These are phyloP conservation scores for Jordanella pulchra DNA, from an alignment of 2,797 vertebrate genomes.

Conservation along the genomic window DNA sequence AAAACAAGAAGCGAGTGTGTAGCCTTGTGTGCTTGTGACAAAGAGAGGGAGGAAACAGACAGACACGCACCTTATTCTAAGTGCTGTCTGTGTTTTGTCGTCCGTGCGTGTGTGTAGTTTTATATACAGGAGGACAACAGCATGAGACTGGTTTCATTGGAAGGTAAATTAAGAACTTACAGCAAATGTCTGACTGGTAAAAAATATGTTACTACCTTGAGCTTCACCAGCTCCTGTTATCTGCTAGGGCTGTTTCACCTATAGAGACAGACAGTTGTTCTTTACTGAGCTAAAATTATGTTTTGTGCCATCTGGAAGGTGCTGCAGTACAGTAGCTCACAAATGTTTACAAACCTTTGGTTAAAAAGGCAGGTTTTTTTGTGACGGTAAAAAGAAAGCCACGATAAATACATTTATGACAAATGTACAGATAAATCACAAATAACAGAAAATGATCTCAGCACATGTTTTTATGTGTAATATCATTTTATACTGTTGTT, in stretches of 20 bases:
- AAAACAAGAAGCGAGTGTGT: conserved; percentile 47
- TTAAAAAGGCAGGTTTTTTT: not conserved
- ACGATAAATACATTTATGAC: too few relatives aligned
- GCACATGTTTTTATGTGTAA: too few relatives aligned
- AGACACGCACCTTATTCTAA: conserved; percentile 13
- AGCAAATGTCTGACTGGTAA: conserved; percentile 75
- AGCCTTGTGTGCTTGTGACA: conserved; percentile 11
- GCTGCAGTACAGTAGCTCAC: not conserved
- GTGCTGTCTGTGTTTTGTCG: conserved; percentile 26
- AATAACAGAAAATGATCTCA: too few relatives aligned
- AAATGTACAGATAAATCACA: too few relatives aligned
- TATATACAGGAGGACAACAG: conserved; percentile 37
- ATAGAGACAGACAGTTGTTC: conserved; percentile 68
- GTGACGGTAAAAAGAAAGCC: too few relatives aligned
- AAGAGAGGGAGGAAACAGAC: conserved; percentile 13
- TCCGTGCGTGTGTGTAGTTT: conserved; percentile 32
- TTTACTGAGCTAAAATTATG: conserved; percentile 26
- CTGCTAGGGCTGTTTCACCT: conserved; percentile 57
- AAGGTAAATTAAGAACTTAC: conserved; percentile 77
- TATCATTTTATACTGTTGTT: too few relatives aligned
- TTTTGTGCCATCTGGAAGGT: conserved; percentile 6
- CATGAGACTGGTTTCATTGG: conserved; percentile 53
- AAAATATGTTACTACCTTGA: conserved; percentile 78
- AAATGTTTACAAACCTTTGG: not conserved
- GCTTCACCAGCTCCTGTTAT: conserved; percentile 58